A percentile compares a stretch with the other conserved stretches of the same genome.
Evolutionary conservation across 2,888 invertebrate genomes (phyloP).

Genomic region (Polietes domitor): DNA sequence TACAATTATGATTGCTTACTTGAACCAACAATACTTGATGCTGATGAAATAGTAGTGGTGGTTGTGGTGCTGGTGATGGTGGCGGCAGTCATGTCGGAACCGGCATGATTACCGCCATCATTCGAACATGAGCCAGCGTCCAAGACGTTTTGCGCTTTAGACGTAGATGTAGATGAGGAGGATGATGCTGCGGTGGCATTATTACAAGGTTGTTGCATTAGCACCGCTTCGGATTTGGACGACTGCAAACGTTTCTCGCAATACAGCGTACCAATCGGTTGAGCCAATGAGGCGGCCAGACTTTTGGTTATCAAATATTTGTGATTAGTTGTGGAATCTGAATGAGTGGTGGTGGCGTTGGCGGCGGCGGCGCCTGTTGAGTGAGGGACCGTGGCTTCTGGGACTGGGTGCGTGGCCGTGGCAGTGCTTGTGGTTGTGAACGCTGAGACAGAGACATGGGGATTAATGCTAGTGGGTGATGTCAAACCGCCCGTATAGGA

Average conservation of each 20-base stretch:
- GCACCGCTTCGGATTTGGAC: constrained; percentile 79
- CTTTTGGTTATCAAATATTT: constrained; percentile 75
- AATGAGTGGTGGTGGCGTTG: constrained; percentile 49
- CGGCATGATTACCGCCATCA: constrained; percentile 3
- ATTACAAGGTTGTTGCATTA: constrained; percentile 66
- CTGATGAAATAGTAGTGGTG: constrained; percentile 34
- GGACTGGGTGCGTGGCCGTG: no score
- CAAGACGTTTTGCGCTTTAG: not conserved
- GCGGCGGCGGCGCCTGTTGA: not conserved
- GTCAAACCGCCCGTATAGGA: constrained; percentile 44
- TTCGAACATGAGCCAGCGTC: not conserved
- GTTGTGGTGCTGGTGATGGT: constrained; percentile 13
- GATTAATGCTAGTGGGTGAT: constrained; percentile 1
- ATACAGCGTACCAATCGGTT: constrained; percentile 78
- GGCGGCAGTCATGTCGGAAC: not conserved
- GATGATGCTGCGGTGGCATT: constrained; percentile 31
- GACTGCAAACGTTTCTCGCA: constrained; percentile 80
- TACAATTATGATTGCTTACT: constrained; percentile 60
- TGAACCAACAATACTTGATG: constrained; percentile 43
- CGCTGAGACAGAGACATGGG: constrained; percentile 22
- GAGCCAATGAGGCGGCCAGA: constrained; percentile 77
- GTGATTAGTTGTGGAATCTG: constrained; percentile 21
- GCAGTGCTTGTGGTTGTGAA: not conserved
- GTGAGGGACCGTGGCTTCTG: no score
- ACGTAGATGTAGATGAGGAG: constrained; percentile 25